Evolutionary conservation across 2,797 vertebrate genomes (phyloP), one percentile per base, ranked within the genome.

Genomic region (Schizopygopsis malacanthus): DNA sequence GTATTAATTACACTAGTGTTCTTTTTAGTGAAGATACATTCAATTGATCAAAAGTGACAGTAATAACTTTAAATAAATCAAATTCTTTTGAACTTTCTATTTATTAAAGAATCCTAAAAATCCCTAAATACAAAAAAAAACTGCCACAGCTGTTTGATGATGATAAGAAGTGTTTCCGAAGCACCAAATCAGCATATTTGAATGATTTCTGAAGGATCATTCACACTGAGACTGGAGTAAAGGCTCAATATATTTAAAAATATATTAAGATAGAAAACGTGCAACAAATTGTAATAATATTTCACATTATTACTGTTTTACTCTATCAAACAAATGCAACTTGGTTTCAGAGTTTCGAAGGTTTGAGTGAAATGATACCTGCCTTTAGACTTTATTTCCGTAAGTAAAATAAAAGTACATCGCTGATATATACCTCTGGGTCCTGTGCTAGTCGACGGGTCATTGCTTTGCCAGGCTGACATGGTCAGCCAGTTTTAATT

Each of bases 401-500:
- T 20, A 20, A 37, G 28, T 76, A 37, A 76, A 76, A 52, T 18
- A 6, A 37, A 76, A 3, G 12, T 54, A 67, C 33, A 39, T 1
- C 2, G 2, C 18, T 77, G 73, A 77, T 37, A 22, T 41, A 59
- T 22, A 78, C 12, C 70, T 43, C 16, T 59, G 70, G n/a, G 20
- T 75, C 25, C 56, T 83, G 69, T 33, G 33, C 33, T 33, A 33
- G 33, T 50, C 69, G 72, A 77, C 9, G 59, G 70, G 76, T 85
- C 67, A 82, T 80, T 71, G 79, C 56, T 86, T 76, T 78, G 88
- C 54, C 76, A 79, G 65, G 67, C 54, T 79, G 84, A 73, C 84
- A 73, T 56, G 76, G 82, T 78, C 70, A 73, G 82, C 50, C 87
- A 87, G 84, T 67, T 87, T 87, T 85, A 78, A 85, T 87, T 90